Evolutionary conservation across 2,888 invertebrate species (phyloP), one percentile per base, ranked within the genome.

Genomic region (Drosophila birchii): DNA sequence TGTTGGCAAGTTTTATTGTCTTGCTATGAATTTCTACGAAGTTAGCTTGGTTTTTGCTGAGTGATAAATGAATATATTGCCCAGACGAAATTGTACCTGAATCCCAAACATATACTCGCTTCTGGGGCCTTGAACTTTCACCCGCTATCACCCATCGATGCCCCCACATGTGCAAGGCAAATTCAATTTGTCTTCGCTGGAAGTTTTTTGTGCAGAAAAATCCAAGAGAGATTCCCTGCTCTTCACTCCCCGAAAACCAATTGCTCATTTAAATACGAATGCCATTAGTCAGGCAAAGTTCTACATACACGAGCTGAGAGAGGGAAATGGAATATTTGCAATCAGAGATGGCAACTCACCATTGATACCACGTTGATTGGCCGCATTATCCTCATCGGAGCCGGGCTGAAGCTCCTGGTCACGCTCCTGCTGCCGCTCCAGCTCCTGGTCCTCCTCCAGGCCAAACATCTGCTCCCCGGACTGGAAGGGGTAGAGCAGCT

Each of bases 401-500:
- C 73, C 78, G 45, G 81, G 84, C 78, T 91, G 90, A 77, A 83
- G 75, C 73, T 73, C 78, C 60, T 57, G 62, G 60, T 61, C 86
- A 53, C 86, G 86, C 61, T 89, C 86, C 43, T 80, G 81, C 36
- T 53, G 51, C 34, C 51, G 49, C 59, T 88, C 86, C 57, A 86
- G 86, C 62, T 89, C 86, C 43, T 80, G 81, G 60, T 85, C 80
- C 56, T 89, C 88, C 64, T 90, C 90, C 64, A 90, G 86, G 78
- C 91, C 91, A 61, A 91, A 91, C 78, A 90, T 87, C 78, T 80
- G 88, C 75, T 91, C 92, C 45, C 90, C 91, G 62, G 91, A 92
- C 73, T 89, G 89, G 66, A 89, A 88, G 66, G 88, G 85, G 79
- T 88, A 91, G 71, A 91, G 78, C 66, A 91, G 85, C 76, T 92